Evolutionary conservation across 2,888 invertebrate genomes (phyloP).

Genomic region (Formica aserva): DNA sequence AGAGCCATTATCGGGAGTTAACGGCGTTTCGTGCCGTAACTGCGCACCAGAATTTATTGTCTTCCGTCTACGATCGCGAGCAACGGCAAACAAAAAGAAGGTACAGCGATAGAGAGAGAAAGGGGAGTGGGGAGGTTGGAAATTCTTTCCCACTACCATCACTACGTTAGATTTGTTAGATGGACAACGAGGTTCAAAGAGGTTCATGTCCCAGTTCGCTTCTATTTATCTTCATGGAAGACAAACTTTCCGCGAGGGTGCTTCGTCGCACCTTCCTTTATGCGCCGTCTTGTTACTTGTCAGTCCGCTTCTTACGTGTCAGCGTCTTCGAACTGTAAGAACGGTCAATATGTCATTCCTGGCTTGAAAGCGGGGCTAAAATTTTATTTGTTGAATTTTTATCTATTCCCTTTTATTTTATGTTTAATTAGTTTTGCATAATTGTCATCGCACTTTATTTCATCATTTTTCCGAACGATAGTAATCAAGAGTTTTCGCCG

Average conservation of each 20-base stretch:
- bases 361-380: not conserved
- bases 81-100: not conserved
- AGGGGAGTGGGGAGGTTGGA: constrained; percentile 9
- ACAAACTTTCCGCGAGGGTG: constrained; percentile 55
- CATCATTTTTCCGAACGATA: constrained; percentile 1
- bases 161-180: constrained; percentile 42
- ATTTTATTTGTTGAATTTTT: not conserved
- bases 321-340: not conserved
- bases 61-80: constrained; percentile 35
- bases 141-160: constrained; percentile 29
- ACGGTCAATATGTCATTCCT: not conserved
- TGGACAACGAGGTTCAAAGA: constrained; percentile 50
- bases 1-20: constrained; percentile 68
- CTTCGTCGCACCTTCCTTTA: constrained; percentile 50
- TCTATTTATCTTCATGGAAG: constrained; percentile 64
- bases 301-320: not conserved
- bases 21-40: constrained; percentile 60
- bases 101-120: not conserved
- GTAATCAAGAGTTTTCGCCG: constrained; percentile 24
- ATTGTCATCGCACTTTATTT: constrained; percentile 19
- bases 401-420: not conserved
- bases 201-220: constrained; percentile 54
- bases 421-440: constrained; percentile 8
- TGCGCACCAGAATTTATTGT: constrained; percentile 66
- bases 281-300: constrained; percentile 11